These are phyloP conservation scores for Azemiops feae DNA, from an alignment of 2,113 vertebrate genomes.

Conservation along the genomic window DNA sequence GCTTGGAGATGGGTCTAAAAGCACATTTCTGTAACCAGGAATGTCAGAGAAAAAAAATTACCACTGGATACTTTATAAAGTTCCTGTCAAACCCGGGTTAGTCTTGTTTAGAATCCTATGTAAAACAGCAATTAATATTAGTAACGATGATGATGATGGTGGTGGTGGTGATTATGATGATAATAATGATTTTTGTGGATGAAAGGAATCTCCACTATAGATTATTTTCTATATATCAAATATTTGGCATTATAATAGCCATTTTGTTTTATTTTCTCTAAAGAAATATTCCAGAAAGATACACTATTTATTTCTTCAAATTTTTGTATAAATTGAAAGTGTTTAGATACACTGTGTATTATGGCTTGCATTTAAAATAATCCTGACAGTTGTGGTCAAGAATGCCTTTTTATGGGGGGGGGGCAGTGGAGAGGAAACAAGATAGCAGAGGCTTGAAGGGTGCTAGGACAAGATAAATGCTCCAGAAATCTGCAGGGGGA, in stretches of 20 bases:
- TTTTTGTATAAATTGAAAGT: background rate
- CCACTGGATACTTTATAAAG: background rate
- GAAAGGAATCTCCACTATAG: background rate
- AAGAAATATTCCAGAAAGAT: background rate
- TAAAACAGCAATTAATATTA: background rate
- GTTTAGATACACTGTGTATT: background rate
- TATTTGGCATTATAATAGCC: background rate
- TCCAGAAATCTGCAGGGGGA: background rate
- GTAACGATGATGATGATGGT: background rate
- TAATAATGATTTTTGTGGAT: background rate
- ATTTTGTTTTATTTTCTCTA: background rate
- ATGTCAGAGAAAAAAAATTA: background rate
- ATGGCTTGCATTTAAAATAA: background rate
- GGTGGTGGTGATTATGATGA: background rate
- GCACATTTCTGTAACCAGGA: background rate
- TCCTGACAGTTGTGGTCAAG: background rate
- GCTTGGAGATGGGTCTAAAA: background rate
- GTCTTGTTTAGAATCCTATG: background rate
- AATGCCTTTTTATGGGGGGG: background rate
- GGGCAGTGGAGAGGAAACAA: background rate
- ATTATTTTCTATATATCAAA: background rate
- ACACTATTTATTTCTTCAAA: background rate
- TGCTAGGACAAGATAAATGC: background rate
- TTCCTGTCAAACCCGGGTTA: background rate
- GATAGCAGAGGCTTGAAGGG: background rate